Base-by-base conservation (phyloP, 2,888 invertebrate species). In the Rhabditoides inermis region DNA sequence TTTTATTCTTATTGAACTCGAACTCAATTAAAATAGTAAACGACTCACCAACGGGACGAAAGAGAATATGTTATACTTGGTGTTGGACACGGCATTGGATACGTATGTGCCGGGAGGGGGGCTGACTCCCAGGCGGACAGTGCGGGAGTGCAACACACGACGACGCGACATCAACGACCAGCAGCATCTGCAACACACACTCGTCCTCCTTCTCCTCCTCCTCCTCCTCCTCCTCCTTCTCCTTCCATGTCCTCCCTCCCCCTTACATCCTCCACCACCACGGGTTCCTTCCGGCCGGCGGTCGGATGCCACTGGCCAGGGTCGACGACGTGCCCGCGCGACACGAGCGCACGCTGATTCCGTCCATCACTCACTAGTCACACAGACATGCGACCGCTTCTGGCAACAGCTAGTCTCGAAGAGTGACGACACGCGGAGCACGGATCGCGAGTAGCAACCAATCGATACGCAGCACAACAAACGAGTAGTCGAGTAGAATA, bases 41-140 rank as follows among this genome's bases (percentile, higher is more conserved):
- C 18, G 37, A 68, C 73, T 66, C 65, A 82, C 83, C 77, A 82
- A 72, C 45, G 83, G 83, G 51, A 83, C 78, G 68, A 83, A 83
- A 25, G 82, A 79, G 60, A 83, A 77, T 54, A 83, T 66, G 79
- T 88, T 95, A 82, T 95, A 98, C 83, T 99, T 99, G 82, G 90
- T 88, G 82, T 99, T 98, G 73, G 91, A 84, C 63, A 99, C 91
- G 73, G 90, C 88, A 81, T 98, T 98, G 55, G 88, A 63, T 1
- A 73, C 61, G 46, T 68, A 76, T 10, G 62, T 54, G 39, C 56
- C 57, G 6, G 66, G 60, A 36, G 56, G 53, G 3, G 64, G 70
- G 12, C 74, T 72, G 53, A 69, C 69, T 25, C 73, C 73, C 32
- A 73, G 60, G n/a, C 73, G 67, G n/a, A 73, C 69, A 15, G 73